Evolutionary conservation across 2,888 invertebrate genomes (phyloP).

Genomic region (Pollenia amentaria): DNA sequence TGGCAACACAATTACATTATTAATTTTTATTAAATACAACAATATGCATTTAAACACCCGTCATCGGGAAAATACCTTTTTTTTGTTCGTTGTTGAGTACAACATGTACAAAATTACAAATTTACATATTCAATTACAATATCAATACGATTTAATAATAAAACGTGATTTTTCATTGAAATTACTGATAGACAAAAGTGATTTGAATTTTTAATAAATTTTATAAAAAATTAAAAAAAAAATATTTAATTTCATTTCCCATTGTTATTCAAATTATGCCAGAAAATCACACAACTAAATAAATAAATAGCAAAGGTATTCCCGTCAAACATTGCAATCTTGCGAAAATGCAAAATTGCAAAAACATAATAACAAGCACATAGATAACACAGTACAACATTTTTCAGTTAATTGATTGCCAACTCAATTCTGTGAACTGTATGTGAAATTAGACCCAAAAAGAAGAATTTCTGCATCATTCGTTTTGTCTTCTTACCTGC

Average conservation of each 20-base stretch:
- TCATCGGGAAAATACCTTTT: neutral
- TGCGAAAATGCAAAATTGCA: no score
- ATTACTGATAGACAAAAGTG: slow-evolving; percentile 33
- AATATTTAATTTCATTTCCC: slow-evolving; percentile 45
- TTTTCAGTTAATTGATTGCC: no score
- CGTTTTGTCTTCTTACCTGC: no score
- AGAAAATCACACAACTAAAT: neutral
- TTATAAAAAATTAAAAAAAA: slow-evolving; percentile 29
- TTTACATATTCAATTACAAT: slow-evolving; percentile 38
- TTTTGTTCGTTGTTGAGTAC: neutral
- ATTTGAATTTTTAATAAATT: slow-evolving; percentile 60
- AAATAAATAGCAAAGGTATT: no score
- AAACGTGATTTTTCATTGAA: slow-evolving; percentile 61
- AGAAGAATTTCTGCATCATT: no score
- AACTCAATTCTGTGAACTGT: no score
- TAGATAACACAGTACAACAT: no score
- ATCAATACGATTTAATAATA: slow-evolving; percentile 54
- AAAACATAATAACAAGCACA: no score
- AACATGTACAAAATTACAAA: slow-evolving; percentile 40
- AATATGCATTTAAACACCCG: slow-evolving; percentile 29
- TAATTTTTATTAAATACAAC: neutral
- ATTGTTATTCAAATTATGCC: slow-evolving; percentile 22
- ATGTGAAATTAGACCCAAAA: no score
- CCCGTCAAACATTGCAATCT: no score
- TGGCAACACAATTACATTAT: slow-evolving; percentile 3